Evolutionary conservation across 2,888 invertebrate species (phyloP), one percentile per base, ranked within the genome.

Genomic region (Rhimphoctona megacephalus): DNA sequence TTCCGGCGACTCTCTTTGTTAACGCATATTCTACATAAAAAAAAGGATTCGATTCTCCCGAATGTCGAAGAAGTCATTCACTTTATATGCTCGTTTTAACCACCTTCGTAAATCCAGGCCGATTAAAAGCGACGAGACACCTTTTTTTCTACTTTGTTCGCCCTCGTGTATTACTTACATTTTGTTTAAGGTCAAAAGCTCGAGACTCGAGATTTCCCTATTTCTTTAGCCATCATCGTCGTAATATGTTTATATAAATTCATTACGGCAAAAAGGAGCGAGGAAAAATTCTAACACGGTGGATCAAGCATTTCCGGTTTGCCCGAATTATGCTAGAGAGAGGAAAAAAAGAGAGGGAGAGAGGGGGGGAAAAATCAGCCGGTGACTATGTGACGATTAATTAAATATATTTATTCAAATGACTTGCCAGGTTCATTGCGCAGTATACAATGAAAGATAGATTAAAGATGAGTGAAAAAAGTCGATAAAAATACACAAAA

Each of bases 371-470:
- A 67, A 43, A 33, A 46, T 52, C 36, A 43, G 66, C 46, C 81
- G 83, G 81, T 81, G 78, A 78, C 77, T 81, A 80, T 79, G 72
- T 76, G 83, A 83, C 39, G 83, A 83, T 85, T 84, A 80, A 80
- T 88, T 89, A 90, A 88, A 88, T 90, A 92, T 92, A 92, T 92
- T 92, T 93, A 92, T 93, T 93, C 90, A 91, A 90, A 90, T 88
- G 90, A 92, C 92, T 93, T 92, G 92, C 92, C 92, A 93, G 91
- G 91, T 92, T 91, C 90, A 91, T 92, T 91, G 92, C 92, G 91
- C 92, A 91, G 90, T 91, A 92, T 91, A 90, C 87, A 87, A 89
- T 86, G 90, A 92, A 88, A 90, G 89, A 88, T 91, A 91, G 90
- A 90, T 90, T 90, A 46, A 83, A 81, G 79, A 86, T 61, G 73